Conservation (phyloP, 2,113 vertebrate genomes). For the Merops nubicus region DNA sequence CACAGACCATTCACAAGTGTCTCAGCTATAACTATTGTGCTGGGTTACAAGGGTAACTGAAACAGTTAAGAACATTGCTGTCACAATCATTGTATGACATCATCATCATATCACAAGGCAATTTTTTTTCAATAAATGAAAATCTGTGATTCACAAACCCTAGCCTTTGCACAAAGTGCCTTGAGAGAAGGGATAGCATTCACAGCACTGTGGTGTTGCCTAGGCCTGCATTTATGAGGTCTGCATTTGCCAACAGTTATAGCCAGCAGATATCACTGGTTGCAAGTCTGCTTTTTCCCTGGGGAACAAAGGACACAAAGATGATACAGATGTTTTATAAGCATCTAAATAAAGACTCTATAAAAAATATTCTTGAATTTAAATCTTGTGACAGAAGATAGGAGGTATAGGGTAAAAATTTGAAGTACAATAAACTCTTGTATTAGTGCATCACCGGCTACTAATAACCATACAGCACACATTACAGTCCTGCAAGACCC, state of each 20-base stretch:
- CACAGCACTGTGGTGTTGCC: not conserved
- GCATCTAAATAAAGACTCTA: not conserved
- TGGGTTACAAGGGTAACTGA: not conserved
- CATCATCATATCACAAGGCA: not conserved
- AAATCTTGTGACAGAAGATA: not conserved
- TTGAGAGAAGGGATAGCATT: not conserved
- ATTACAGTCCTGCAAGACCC: not conserved
- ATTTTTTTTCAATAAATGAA: not conserved
- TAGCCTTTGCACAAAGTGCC: not conserved
- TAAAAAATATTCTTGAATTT: not conserved
- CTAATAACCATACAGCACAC: not conserved
- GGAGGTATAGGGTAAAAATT: not conserved
- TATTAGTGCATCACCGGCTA: not conserved
- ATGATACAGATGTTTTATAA: not conserved
- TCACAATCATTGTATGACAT: too few species aligned
- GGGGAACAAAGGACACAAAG: not conserved
- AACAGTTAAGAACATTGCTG: too few species aligned
- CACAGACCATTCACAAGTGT: not conserved
- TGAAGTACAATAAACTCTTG: not conserved
- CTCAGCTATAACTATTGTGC: not conserved
- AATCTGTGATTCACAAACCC: not conserved
- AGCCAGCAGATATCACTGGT: not conserved
- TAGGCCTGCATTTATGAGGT: not conserved
- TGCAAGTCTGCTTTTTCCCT: not conserved
- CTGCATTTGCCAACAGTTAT: not conserved